Evolutionary conservation across 2,797 vertebrate species (phyloP).

Genomic region (Sebastes goodei): DNA sequence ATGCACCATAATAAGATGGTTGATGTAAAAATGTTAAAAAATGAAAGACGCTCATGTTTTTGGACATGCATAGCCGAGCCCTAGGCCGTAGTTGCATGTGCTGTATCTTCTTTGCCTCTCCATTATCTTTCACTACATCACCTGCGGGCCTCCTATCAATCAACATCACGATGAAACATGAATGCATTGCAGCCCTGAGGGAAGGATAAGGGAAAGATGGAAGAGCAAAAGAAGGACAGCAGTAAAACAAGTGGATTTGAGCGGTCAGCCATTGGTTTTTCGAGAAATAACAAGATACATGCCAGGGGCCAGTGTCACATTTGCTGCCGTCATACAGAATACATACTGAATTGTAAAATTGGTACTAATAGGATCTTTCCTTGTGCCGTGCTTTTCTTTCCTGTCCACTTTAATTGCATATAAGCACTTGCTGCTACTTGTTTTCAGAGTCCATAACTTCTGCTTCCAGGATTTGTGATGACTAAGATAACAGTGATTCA

Average conservation of each 20-base stretch:
- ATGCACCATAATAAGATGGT: not conserved
- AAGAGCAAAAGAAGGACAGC: slow-evolving; percentile 14
- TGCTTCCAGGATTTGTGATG: not conserved
- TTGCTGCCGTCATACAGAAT: not conserved
- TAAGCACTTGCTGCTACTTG: not conserved
- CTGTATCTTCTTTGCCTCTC: slow-evolving; percentile 8
- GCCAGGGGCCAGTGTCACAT: slow-evolving; percentile 1
- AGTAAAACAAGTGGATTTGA: slow-evolving; percentile 23
- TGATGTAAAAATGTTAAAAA: not conserved
- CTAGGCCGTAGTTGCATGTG: not conserved
- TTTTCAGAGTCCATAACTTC: not conserved
- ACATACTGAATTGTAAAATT: not conserved
- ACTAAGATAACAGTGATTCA: not conserved
- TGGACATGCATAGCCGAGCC: not conserved
- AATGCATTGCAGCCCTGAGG: slow-evolving; percentile 21
- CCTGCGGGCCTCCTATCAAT: slow-evolving; percentile 46
- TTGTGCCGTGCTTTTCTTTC: not conserved
- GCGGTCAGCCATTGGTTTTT: not conserved
- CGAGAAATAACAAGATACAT: slow-evolving; percentile 3
- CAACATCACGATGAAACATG: slow-evolving; percentile 43
- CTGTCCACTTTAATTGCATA: not conserved
- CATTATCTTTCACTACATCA: slow-evolving; percentile 38
- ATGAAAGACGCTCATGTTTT: not conserved
- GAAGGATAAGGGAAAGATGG: slow-evolving; percentile 13
- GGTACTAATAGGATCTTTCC: not conserved